phyloP scores from a whole-genome alignment of 2,113 vertebrate genomes.

The Gavialis gangeticus region DNA sequence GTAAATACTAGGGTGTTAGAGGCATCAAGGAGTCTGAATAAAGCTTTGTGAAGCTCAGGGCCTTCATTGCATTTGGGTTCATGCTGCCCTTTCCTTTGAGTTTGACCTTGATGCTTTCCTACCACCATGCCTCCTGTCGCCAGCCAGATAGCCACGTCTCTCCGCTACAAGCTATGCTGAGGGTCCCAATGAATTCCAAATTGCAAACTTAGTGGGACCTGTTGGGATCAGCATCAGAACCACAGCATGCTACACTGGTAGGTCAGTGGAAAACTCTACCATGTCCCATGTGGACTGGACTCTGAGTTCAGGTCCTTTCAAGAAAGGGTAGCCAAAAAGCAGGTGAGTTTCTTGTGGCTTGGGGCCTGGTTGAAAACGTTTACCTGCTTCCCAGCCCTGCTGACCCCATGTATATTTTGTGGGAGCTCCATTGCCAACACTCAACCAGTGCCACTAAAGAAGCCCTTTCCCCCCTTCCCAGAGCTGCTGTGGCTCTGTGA shows the following conservation, averaged over 20 bases:
- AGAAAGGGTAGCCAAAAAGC: background rate
- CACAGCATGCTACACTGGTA: background rate
- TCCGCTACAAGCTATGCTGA: background rate
- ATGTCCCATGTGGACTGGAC: background rate
- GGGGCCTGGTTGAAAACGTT: background rate
- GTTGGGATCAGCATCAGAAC: background rate
- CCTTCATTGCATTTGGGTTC: background rate
- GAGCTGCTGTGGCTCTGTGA: background rate
- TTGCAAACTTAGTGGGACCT: background rate
- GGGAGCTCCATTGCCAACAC: background rate
- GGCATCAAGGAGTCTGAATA: background rate
- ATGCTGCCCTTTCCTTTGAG: background rate
- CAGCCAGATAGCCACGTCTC: background rate
- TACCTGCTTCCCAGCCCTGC: background rate
- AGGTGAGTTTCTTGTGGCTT: background rate
- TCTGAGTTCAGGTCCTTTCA: background rate
- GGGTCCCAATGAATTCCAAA: background rate
- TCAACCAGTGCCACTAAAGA: background rate
- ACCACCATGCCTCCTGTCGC: background rate
- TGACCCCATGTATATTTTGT: rapidly evolving
- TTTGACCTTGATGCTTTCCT: background rate
- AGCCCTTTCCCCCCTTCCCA: background rate
- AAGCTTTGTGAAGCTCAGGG: background rate
- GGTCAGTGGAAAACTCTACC: background rate
- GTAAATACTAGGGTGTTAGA: background rate